Base-by-base conservation (phyloP, 2,888 invertebrate genomes). In the Diaperis boleti region DNA sequence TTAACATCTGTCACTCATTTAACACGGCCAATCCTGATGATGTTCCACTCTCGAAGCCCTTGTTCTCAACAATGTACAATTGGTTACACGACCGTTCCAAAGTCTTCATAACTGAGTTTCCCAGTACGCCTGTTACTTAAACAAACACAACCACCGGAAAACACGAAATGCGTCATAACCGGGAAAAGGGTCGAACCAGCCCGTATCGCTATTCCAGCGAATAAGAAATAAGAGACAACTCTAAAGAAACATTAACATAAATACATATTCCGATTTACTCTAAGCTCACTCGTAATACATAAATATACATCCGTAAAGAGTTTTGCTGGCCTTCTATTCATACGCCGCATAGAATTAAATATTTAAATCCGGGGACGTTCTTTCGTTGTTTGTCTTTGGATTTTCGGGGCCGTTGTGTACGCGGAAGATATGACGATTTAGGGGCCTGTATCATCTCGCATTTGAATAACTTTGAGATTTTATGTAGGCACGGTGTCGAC, bases 221-320 rank as follows among this genome's bases (percentile, higher is more conserved):
- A 59, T 59, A 64, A 55, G 56, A 60, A 70, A 69, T 65, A 66
- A 68, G 66, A 64, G 68, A 69, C 67, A 71, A 69, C 69, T 71
- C 68, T 69, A 61, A 69, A 62, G 60, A 41, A 17, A 62, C 59
- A 71, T 74, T 74, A 73, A 71, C 74, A 74, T 74, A 74, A 73
- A 74, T 74, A 73, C 72, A 74, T 74, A 74, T 74, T 73, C 73
- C 59, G 69, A 68, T 71, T 67, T 68, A 64, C 65, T 64, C 64
- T 63, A 59, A 64, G 64, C 68, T 65, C 42, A 63, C 62, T 67
- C 66, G 71, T 69, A 68, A 68, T 68, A 66, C 71, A 73, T 71
- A 73, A 73, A 73, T 72, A 69, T 71, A 69, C 67, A 68, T 68
- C 45, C 63, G 62, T 62, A 60, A 64, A 50, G 65, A 67, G 55